Evolutionary conservation across 1,140 invertebrate genomes (phyloP).

Genomic region (silkworm (Bombyx mori)): ASM3026992v2 NC_085107.1:7526501-7527000

Average conservation of each 20-base stretch:
- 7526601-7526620: conserved; percentile 97
- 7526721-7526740: background rate
- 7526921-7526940: conserved; percentile 1
- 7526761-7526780: conserved; percentile 16
- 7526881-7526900: too few relatives aligned
- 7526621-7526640: conserved; percentile 97
- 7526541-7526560: conserved; percentile 91
- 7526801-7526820: too few relatives aligned
- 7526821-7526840: too few relatives aligned
- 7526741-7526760: conserved; percentile 16
- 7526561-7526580: conserved; percentile 97
- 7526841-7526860: too few relatives aligned
- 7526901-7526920: too few relatives aligned
- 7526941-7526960: background rate
- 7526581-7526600: conserved; percentile 97
- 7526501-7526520: conserved; percentile 23
- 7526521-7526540: conserved; percentile 87
- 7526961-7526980: too few relatives aligned
- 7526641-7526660: conserved; percentile 96
- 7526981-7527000: too few relatives aligned
- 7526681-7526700: conserved; percentile 75
- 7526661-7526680: conserved; percentile 87
- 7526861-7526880: too few relatives aligned
- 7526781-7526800: background rate
- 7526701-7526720: background rate